Conservation (phyloP, 2,797 vertebrate genomes). For the Heteromormyrus szaboi region DNA sequence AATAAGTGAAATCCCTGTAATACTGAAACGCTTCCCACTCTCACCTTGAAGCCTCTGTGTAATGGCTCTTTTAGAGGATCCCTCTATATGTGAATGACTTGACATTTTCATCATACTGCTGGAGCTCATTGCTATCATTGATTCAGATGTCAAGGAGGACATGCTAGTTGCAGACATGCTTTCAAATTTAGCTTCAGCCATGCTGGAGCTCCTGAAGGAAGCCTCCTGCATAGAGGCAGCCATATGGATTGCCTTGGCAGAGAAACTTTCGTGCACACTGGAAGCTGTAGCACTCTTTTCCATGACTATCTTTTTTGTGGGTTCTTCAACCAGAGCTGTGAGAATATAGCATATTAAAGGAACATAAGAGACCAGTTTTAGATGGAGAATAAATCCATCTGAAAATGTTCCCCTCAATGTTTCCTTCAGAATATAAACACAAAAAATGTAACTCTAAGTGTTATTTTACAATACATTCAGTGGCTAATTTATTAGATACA, state of each 20-base stretch:
- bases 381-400: constrained; percentile 27
- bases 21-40: constrained; percentile 34
- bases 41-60: constrained; percentile 76
- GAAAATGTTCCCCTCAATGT: background rate
- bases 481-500: background rate
- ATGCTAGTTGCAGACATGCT: constrained; percentile 93
- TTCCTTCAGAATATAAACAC: constrained; percentile 12
- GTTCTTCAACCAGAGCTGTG: constrained; percentile 90
- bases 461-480: background rate
- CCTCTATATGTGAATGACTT: constrained; percentile 73
- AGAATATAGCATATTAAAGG: constrained; percentile 68
- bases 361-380: constrained; percentile 55
- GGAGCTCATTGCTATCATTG: constrained; percentile 83
- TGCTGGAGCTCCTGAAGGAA: constrained; percentile 79
- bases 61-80: constrained; percentile 71
- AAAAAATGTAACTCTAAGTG: constrained; percentile 10
- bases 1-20: background rate
- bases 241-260: constrained; percentile 70
- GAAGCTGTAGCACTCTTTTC: constrained; percentile 69
- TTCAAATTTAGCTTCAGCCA: constrained; percentile 78
- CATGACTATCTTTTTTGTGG: constrained; percentile 78
- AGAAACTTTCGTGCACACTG: constrained; percentile 71
- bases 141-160: constrained; percentile 78
- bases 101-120: constrained; percentile 83
- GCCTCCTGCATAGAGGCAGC: constrained; percentile 77